Conservation (phyloP, 2,888 invertebrate species). For the Agonopterix subpropinquella region DNA sequence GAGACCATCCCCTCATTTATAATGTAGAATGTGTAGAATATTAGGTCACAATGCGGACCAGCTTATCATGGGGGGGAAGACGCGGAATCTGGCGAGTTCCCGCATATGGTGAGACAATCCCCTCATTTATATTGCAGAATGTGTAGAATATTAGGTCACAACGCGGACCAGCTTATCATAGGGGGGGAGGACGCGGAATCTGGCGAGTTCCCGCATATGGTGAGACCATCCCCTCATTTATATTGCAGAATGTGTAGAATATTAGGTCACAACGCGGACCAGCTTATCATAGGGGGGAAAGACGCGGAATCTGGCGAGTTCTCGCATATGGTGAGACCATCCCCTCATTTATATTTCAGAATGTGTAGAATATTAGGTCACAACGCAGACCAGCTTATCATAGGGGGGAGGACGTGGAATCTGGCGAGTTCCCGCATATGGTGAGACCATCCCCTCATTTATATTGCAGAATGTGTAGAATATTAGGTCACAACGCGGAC, state of each 20-base stretch:
- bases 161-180: slow-evolving; percentile 22
- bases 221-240: slow-evolving; percentile 5
- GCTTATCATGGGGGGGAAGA: no score
- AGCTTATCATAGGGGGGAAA: no score
- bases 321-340: neutral
- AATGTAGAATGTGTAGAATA: no score
- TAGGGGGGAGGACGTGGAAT: slow-evolving; percentile 24
- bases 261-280: no score
- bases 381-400: slow-evolving; percentile 21
- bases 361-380: slow-evolving; percentile 13
- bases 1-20: neutral
- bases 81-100: no score
- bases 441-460: slow-evolving; percentile 12
- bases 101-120: neutral
- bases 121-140: no score
- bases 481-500: no score
- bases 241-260: no score
- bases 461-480: no score
- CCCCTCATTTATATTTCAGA: no score
- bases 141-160: slow-evolving; percentile 14
- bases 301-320: no score
- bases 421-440: slow-evolving; percentile 38
- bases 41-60: no score
- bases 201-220: slow-evolving; percentile 40
- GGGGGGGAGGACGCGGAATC: slow-evolving; percentile 22